Base-by-base conservation (phyloP, 2,797 vertebrate species). In the Manis javanica region DNA sequence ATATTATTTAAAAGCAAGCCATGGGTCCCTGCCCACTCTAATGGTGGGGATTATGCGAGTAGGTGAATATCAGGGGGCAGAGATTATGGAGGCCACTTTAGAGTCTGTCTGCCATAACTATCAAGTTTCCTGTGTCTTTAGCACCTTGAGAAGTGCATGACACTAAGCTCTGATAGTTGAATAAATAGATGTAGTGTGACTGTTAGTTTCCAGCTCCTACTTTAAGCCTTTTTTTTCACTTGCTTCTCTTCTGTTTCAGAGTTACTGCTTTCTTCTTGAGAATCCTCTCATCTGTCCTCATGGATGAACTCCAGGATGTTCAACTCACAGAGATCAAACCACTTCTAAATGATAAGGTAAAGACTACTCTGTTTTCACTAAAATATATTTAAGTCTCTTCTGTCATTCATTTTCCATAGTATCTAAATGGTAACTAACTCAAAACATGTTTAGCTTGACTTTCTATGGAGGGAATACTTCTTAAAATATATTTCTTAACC, bases 241-340 rank as follows among this genome's bases (percentile, higher is more conserved):
- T 87, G 10, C 23, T 91, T 42, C 12, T 82, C 5, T 82, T 97
- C 92, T 98, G n/a, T 98, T 98, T 97, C 98, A 98, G 98, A 96
- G 86, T 97, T 84, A 49, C 75, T 78, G 21, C 0, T 97, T 98
- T 66, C 86, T 81, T 97, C 92, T 97, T 95, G 95, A 96, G 96
- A 90, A 87, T 95, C 68, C 21, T 16, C 42, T 87, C 34, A 92
- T 64, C 87, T 51, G 31, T 90, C 89, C 98, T 96, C 96, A 99
- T 99, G 99, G 99, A 99, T 87, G 99, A 99, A 97, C 98, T 99
- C 93, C 99, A 99, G 97, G 99, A 99, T 95, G 99, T 99, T 96
- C 99, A 99, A 97, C 96, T 99, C 97, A 99, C 99, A 61, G 99
- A 99, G 98, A 99, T 99, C 98, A 99, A 99, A 97, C 99, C 99